Evolutionary conservation across 1,140 invertebrate species (phyloP), one percentile per base, ranked within the genome.

Genomic region (Listronotus bonariensis): DNA sequence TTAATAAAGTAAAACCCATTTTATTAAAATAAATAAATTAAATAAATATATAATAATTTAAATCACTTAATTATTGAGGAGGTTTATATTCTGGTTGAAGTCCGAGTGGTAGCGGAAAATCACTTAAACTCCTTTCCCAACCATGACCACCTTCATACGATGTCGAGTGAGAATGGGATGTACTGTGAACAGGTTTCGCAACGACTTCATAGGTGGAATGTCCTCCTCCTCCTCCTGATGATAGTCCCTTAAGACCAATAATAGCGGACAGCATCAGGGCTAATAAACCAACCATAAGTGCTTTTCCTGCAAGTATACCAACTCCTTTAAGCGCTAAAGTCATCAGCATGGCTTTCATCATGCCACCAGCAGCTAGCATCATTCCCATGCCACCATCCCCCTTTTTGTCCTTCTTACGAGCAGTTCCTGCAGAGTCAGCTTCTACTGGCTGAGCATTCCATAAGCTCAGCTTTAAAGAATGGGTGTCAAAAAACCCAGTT

Each of bases 131-230:
- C 61, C 84, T 79, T 41, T 81, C 82, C 66, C 84, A 83, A 71
- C 81, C 63, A 0, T 86, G 86, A 0, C 78, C 79, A n/a, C 82
- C 87, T 74, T 90, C 88, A 67, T 85, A 83, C 6, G 81, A 83
- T 0, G 86, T 84, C 9, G 89, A 91, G 62, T 92, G 89, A 1
- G 85, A 85, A 67, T 91, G 89, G 0, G 86, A 83, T 45, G 87
- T 86, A 0, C 84, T 84, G 74, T 92, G 90, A 0, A 92, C 83
- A 0, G 91, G 91, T 69, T 92, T 92, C 51, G 89, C 87, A 34
- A 93, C 86, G 49, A 92, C 91, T 77, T 92, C 91, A 73, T 93
- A 93, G 0, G 90, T 92, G 0, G 90, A 91, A 17, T 88, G 89
- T 68, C 89, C 88, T 17, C 86, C 84, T 14, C 85, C 85, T 14